Evolutionary conservation across 1,140 invertebrate genomes (phyloP).

Genomic region (Diuraphis noxia): DNA sequence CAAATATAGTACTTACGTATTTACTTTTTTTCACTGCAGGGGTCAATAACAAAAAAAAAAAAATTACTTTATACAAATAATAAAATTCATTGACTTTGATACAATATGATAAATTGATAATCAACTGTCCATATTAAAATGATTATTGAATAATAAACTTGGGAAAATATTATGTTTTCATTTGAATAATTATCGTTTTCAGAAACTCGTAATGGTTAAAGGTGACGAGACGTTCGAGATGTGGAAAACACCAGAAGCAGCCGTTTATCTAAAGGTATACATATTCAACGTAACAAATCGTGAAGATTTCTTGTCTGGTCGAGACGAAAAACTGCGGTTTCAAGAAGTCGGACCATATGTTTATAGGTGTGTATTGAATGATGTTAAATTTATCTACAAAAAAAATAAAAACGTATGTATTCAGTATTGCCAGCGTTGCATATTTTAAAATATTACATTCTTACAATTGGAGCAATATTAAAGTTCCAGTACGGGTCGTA

Average conservation of each 20-base stretch:
- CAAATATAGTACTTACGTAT: too few relatives aligned
- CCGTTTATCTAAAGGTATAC: constrained; percentile 81
- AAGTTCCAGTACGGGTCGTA: too few relatives aligned
- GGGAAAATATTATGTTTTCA: neutral
- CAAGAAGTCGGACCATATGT: constrained; percentile 87
- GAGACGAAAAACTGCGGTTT: constrained; percentile 72
- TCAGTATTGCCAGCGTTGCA: neutral
- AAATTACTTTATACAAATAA: too few relatives aligned
- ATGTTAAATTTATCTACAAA: neutral
- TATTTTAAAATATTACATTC: neutral
- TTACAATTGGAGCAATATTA: too few relatives aligned
- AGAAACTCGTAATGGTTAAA: constrained; percentile 74
- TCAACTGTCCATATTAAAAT: neutral
- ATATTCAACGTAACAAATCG: constrained; percentile 88
- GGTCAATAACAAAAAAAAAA: too few relatives aligned
- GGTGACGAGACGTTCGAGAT: constrained; percentile 81
- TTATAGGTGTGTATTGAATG: constrained; percentile 73
- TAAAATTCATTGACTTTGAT: neutral
- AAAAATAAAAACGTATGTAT: neutral
- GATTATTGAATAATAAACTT: neutral
- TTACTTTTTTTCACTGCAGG: neutral
- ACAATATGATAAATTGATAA: neutral
- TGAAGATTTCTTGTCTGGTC: constrained; percentile 74
- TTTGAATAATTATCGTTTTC: constrained; percentile 50
- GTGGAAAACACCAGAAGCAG: constrained; percentile 82